phyloP scores from a whole-genome alignment of 2,797 vertebrate genomes.

The Taenioides sp. region DNA sequence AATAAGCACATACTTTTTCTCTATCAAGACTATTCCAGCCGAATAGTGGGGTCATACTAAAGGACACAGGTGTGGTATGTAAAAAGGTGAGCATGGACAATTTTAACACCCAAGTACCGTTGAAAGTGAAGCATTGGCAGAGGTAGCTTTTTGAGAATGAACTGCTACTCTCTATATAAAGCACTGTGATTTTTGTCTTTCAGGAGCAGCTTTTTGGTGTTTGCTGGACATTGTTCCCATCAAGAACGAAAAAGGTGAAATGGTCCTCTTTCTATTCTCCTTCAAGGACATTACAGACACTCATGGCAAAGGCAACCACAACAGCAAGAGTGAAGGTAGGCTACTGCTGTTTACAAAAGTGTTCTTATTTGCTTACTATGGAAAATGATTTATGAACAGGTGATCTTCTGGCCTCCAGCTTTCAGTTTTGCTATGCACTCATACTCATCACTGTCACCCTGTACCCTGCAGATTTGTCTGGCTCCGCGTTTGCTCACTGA shows the following conservation, averaged over 20 bases:
- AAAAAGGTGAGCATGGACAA: too few species aligned
- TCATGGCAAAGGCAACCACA: conserved; percentile 71
- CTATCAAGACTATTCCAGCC: not conserved
- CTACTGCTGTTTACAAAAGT: conserved; percentile 12
- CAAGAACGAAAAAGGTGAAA: conserved; percentile 96
- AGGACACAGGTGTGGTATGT: too few species aligned
- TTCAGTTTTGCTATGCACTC: conserved; percentile 35
- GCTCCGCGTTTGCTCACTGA: conserved; percentile 30
- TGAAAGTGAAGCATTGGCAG: too few species aligned
- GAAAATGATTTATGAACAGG: conserved; percentile 53
- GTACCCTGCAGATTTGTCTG: conserved; percentile 37
- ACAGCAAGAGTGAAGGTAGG: conserved; percentile 82
- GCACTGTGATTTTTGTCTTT: not conserved
- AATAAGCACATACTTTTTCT: not conserved
- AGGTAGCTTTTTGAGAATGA: too few species aligned
- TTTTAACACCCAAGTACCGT: too few species aligned
- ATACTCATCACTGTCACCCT: conserved; percentile 65
- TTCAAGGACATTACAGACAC: conserved; percentile 95
- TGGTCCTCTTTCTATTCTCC: conserved; percentile 96
- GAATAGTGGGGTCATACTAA: not conserved
- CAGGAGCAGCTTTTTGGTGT: conserved; percentile 92
- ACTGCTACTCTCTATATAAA: not conserved
- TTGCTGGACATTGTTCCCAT: conserved; percentile 95
- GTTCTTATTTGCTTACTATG: conserved; percentile 36
- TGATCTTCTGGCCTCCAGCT: conserved; percentile 28